Evolutionary conservation across 1,140 invertebrate genomes (phyloP).

Genomic region (Heliconius hewitsoni): DNA sequence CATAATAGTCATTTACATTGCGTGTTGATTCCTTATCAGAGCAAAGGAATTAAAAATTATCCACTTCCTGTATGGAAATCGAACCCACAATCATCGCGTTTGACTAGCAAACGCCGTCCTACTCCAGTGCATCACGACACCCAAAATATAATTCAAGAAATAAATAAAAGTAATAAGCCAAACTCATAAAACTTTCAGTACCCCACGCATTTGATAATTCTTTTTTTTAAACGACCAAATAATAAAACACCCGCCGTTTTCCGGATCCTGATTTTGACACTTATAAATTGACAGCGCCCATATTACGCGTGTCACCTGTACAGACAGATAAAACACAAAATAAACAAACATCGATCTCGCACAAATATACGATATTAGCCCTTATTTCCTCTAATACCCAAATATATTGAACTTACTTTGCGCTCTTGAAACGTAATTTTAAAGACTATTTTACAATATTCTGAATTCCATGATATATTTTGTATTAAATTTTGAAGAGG

Average conservation of each 20-base stretch:
- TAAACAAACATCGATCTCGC: conserved; percentile 15
- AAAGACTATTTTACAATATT: neutral
- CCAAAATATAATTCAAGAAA: neutral
- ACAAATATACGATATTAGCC: conserved; percentile 28
- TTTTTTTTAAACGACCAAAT: conserved; percentile 23
- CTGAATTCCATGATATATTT: conserved; percentile 21
- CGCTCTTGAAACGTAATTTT: neutral
- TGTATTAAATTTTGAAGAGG: conserved; percentile 42
- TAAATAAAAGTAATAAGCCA: neutral
- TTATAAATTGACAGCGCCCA: conserved; percentile 57
- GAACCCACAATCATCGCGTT: neutral
- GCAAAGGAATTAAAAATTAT: neutral
- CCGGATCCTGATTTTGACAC: conserved; percentile 51
- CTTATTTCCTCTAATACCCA: conserved; percentile 22
- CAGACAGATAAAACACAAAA: conserved; percentile 41
- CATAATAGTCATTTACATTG: too few relatives aligned
- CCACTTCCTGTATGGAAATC: neutral
- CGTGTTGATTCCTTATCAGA: too few relatives aligned
- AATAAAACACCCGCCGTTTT: conserved; percentile 14
- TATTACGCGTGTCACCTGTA: conserved; percentile 53
- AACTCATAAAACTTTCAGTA: neutral
- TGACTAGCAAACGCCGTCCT: neutral
- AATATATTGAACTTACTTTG: neutral
- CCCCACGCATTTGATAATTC: neutral
- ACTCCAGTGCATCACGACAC: neutral